phyloP scores from a whole-genome alignment of 1,140 invertebrate genomes.

The Zaprionus gabonicus region DNA sequence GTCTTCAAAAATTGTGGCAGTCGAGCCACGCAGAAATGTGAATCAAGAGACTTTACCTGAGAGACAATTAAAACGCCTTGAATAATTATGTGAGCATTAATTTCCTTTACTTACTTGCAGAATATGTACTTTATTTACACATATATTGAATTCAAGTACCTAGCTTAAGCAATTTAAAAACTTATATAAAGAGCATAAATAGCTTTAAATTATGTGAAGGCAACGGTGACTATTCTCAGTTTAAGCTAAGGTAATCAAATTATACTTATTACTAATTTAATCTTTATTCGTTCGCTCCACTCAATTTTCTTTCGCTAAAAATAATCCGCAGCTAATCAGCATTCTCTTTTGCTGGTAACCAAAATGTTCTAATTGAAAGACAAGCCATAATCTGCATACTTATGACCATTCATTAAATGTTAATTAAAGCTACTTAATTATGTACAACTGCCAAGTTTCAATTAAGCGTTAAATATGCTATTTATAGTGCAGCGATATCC shows the following conservation, averaged over 20 bases:
- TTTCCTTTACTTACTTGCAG: too few species aligned
- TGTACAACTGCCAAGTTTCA: constrained; percentile 20
- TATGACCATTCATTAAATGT: constrained; percentile 15
- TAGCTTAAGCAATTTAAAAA: too few species aligned
- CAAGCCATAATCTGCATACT: constrained; percentile 15
- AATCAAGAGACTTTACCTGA: constrained; percentile 8
- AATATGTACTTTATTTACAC: too few species aligned
- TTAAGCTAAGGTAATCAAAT: background rate
- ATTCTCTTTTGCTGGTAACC: background rate
- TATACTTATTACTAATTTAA: background rate
- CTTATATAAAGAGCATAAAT: background rate
- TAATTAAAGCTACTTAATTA: constrained; percentile 30
- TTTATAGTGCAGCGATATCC: constrained; percentile 15
- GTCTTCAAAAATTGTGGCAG: background rate
- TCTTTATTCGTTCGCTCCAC: background rate
- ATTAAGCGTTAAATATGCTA: constrained; percentile 33
- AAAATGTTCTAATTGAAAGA: constrained; percentile 8
- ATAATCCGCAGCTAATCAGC: constrained; percentile 6
- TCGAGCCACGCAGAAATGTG: background rate
- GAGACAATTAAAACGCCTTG: constrained; percentile 5
- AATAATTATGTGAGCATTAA: background rate
- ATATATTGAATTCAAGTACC: too few species aligned
- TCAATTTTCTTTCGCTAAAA: background rate
- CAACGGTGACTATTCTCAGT: background rate
- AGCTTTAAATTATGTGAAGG: background rate